Base-by-base conservation (phyloP, 2,113 vertebrate species). In the Seriola rivoliana region DNA sequence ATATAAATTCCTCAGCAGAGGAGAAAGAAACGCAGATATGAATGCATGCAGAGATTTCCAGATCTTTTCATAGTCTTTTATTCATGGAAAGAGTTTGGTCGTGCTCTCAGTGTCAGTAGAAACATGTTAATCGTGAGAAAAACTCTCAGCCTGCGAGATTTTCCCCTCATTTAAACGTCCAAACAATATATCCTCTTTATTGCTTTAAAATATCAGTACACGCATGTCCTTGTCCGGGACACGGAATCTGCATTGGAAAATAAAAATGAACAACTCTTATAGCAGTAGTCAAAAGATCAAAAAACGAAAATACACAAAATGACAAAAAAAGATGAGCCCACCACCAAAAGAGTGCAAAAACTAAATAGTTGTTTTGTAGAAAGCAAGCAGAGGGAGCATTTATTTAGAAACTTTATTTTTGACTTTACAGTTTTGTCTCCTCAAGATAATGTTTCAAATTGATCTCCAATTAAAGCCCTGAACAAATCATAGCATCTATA, bases 111-210 rank as follows among this genome's bases (percentile, higher is more conserved):
- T 69, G 71, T 91, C 86, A 89, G 75, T 77, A 80, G 68, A 88
- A 96, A 97, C 93, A 96, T 64, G 91, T 94, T 75, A 88, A 64
- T 85, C 91, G 80, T 88, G 92, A 91, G 95, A 94, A 91, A 79
- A 91, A 88, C 91, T 95, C 96, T 97, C 96, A 96, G 93, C 96
- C 96, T 95, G 96, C 92, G 92, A 97, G 96, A 95, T 92, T 92
- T 68, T 81, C 92, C 91, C 94, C 92, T 93, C 84, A 71, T 88
- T 13, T 70, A 60, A 80, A 82, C 9, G 25, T 88, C 85, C 82
- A 77, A 92, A 94, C 84, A 72, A 81, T 73, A 93, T 5, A 83
- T 93, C 75, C 77, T 91, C 84, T 89, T 90, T 87, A 66, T 80
- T 81, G 77, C 74, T 85, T 84, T 89, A 66, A 89, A 84, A 88